A percentile compares a stretch with the other conserved stretches of the same genome.
Conservation (phyloP, 1,140 invertebrate species). For the Nasonia vitripennis region DNA sequence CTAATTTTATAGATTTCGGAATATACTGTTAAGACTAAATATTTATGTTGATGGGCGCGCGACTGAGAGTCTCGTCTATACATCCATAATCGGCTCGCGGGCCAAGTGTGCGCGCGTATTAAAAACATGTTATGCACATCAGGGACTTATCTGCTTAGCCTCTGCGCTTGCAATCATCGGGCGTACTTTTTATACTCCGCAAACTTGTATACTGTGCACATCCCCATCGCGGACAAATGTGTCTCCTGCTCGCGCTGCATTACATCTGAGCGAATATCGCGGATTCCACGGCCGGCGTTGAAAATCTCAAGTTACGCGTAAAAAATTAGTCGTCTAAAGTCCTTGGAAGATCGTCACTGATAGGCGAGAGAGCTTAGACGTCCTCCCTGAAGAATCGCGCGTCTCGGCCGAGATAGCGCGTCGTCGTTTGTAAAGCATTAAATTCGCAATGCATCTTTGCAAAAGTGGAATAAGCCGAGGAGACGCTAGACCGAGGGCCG, state of each 20-base stretch:
- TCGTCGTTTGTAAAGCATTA: conserved; percentile 73
- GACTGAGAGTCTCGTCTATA: conserved; percentile 6
- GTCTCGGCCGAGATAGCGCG: conserved; percentile 67
- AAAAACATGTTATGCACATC: background rate
- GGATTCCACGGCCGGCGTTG: background rate
- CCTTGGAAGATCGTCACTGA: background rate
- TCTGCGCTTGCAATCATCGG: background rate
- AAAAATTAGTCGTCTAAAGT: background rate
- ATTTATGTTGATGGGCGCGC: conserved; percentile 7
- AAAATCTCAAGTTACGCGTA: background rate
- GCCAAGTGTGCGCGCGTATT: background rate
- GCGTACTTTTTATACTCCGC: background rate
- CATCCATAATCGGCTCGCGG: conserved; percentile 29
- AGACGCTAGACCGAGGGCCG: conserved; percentile 59
- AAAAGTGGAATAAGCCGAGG: conserved; percentile 72
- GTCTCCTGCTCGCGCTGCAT: no score
- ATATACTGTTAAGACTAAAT: conserved; percentile 40
- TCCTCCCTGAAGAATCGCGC: conserved; percentile 65
- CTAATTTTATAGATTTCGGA: conserved; percentile 47
- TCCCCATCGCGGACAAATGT: background rate
- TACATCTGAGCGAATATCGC: no score
- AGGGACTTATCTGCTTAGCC: background rate
- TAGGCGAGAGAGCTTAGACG: no score
- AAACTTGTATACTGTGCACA: background rate
- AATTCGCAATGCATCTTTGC: conserved; percentile 73